Conservation (phyloP, 2,888 invertebrate genomes). For the Brassicogethes aeneus region DNA sequence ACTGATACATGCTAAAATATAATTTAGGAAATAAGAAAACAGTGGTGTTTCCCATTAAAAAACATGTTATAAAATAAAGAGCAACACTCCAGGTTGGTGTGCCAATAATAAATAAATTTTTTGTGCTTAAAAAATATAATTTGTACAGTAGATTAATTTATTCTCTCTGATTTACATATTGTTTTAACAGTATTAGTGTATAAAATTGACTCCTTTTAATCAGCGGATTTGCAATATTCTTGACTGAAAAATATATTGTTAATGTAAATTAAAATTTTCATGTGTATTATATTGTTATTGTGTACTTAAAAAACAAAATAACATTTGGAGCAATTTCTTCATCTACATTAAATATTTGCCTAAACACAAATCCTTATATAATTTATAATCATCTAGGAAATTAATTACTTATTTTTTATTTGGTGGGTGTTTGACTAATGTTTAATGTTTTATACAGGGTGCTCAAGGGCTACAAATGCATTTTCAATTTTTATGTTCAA, state of each 20-base stretch:
- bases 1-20: no score
- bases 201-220: no score
- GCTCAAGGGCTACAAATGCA: no score
- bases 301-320: constrained; percentile 6
- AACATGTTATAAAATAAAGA: no score
- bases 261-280: not conserved
- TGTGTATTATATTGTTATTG: constrained; percentile 1
- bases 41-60: no score
- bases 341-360: constrained; percentile 2
- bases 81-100: constrained; percentile 3
- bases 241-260: constrained; percentile 4
- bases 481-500: no score
- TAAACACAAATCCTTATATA: no score
- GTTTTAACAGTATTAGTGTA: not conserved
- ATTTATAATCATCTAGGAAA: no score
- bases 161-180: not conserved
- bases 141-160: constrained; percentile 2
- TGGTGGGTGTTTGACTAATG: no score
- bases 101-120: constrained; percentile 1
- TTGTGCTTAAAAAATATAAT: not conserved
- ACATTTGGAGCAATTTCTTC: not conserved
- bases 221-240: constrained; percentile 2
- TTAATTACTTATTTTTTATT: no score
- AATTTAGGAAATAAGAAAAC: no score
- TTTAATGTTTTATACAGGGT: no score